Conservation (phyloP, 2,888 invertebrate genomes). For the Labia minor region DNA sequence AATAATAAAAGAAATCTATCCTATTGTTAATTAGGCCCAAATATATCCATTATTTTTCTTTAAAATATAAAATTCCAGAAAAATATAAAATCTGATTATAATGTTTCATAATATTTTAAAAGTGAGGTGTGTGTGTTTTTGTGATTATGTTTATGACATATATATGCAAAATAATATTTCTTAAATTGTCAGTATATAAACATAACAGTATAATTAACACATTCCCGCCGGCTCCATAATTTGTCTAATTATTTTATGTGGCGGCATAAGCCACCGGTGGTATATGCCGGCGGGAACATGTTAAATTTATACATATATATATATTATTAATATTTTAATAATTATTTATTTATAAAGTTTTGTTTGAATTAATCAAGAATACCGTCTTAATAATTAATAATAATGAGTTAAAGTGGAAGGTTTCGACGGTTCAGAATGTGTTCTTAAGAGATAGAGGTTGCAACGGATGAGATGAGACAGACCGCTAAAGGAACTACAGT, state of each 20-base stretch:
- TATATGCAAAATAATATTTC: neutral
- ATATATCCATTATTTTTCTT: no score
- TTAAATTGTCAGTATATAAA: neutral
- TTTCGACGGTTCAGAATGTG: neutral
- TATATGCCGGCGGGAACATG: no score
- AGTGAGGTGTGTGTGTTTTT: neutral
- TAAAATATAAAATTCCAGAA: no score
- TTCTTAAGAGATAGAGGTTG: neutral
- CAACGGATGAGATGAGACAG: neutral
- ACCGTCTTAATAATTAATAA: no score
- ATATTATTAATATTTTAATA: neutral
- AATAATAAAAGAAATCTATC: no score
- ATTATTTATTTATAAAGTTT: no score
- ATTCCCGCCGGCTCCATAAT: no score
- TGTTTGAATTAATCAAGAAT: neutral
- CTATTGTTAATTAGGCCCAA: no score
- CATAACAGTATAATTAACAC: neutral
- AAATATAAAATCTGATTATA: neutral
- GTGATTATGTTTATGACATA: neutral
- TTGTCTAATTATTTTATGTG: no score
- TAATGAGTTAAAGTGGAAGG: neutral
- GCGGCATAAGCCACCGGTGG: no score
- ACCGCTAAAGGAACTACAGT: neutral
- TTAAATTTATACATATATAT: no score
- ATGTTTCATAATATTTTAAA: neutral